These are phyloP conservation scores for Bryconaethiops microstoma DNA, from an alignment of 2,797 vertebrate genomes.

Conservation along the genomic window DNA sequence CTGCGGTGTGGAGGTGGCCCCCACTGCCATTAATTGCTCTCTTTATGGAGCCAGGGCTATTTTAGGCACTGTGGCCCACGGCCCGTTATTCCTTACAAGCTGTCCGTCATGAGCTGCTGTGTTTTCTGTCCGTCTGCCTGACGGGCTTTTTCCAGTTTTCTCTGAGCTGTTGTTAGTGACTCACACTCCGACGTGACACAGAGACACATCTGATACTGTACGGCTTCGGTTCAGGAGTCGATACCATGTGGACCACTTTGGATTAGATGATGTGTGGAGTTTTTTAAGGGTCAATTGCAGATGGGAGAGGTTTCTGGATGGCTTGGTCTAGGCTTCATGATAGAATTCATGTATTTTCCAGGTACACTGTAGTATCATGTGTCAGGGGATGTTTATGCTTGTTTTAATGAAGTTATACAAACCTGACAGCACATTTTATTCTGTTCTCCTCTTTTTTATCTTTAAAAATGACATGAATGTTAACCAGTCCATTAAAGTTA, in stretches of 20 bases:
- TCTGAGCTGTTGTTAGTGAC: background rate
- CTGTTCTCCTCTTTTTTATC: too few species aligned
- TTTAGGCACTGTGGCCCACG: conserved; percentile 70
- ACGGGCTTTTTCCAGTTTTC: background rate
- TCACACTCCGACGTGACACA: background rate
- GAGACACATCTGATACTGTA: background rate
- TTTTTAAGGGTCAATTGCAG: background rate
- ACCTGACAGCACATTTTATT: too few species aligned
- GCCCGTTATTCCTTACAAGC: conserved; percentile 70
- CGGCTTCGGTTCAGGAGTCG: background rate
- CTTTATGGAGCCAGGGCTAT: conserved; percentile 66
- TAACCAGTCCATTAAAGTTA: too few species aligned
- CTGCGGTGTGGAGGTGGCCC: conserved; percentile 67
- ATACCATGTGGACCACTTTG: too few species aligned
- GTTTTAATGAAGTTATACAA: too few species aligned
- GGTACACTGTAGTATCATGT: background rate
- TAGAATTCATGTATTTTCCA: background rate
- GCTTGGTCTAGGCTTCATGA: too few species aligned
- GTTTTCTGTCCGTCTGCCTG: conserved; percentile 12
- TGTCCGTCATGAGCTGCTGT: conserved; percentile 64
- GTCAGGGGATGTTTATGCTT: too few species aligned
- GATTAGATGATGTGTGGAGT: too few species aligned
- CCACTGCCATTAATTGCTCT: conserved; percentile 73
- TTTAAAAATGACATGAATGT: too few species aligned
- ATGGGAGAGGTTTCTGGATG: too few species aligned